A percentile compares a stretch with the other conserved stretches of the same genome.
Evolutionary conservation across 1,140 invertebrate genomes (phyloP).

Genomic region (Aethina tumida): DNA sequence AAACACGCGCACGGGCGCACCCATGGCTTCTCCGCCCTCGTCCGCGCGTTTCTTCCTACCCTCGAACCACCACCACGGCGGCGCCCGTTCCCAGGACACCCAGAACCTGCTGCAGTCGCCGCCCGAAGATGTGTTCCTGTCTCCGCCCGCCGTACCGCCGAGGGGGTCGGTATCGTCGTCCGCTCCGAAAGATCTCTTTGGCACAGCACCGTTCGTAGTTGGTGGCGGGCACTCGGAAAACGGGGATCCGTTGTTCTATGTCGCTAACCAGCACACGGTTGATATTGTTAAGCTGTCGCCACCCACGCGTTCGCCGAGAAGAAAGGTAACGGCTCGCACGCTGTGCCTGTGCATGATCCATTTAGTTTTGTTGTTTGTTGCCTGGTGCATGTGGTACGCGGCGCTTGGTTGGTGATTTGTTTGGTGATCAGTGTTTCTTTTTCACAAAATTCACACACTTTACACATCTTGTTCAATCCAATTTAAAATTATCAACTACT

Average conservation of each 20-base stretch:
- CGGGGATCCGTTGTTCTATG: slow-evolving; percentile 34
- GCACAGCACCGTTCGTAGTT: slow-evolving; percentile 32
- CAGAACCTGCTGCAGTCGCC: slow-evolving; percentile 30
- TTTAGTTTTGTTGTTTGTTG: slow-evolving; percentile 1
- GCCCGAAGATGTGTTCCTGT: slow-evolving; percentile 29
- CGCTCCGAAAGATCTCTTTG: slow-evolving; percentile 26
- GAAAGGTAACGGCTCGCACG: slow-evolving; percentile 28
- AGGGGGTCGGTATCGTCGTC: slow-evolving; percentile 11
- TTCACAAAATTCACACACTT: too few relatives aligned
- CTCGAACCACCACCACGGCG: slow-evolving; percentile 12
- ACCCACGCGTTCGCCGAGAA: slow-evolving; percentile 28
- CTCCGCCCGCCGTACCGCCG: slow-evolving; percentile 17
- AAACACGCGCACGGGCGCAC: slow-evolving; percentile 15
- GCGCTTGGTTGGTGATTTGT: too few relatives aligned
- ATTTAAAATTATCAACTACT: too few relatives aligned
- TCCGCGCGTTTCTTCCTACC: slow-evolving; percentile 20
- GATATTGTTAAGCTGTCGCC: slow-evolving; percentile 35
- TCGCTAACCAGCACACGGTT: slow-evolving; percentile 31
- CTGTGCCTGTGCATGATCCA: neutral
- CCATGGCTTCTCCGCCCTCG: slow-evolving; percentile 17
- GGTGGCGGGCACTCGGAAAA: slow-evolving; percentile 33
- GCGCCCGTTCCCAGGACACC: slow-evolving; percentile 23
- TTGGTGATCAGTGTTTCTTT: too few relatives aligned
- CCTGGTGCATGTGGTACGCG: too few relatives aligned
- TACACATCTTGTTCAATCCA: too few relatives aligned